A percentile compares a stretch with the other conserved stretches of the same genome.
Evolutionary conservation across 2,113 vertebrate species (phyloP).

Genomic region (Perognathus longimembris): DNA sequence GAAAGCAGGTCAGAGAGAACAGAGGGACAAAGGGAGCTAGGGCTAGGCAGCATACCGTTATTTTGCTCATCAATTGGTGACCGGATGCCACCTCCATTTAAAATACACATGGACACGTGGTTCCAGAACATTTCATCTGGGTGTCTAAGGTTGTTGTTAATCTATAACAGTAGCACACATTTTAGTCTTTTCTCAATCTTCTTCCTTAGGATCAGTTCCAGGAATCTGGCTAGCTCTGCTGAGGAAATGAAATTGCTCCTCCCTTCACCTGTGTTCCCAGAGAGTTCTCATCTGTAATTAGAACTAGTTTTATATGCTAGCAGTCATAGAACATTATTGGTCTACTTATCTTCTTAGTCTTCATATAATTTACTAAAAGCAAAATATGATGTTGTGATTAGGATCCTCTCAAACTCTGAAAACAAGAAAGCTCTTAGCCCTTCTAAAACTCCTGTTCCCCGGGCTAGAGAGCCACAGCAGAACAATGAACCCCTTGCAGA

Average conservation of each 20-base stretch:
- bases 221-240: background rate
- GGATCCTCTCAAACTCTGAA: background rate
- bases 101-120: constrained; percentile 93
- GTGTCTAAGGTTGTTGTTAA: constrained; percentile 89
- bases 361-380: background rate
- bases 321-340: background rate
- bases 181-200: constrained; percentile 5
- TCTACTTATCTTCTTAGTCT: background rate
- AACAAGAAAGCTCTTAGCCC: background rate
- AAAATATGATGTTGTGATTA: background rate
- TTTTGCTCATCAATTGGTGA: constrained; percentile 90
- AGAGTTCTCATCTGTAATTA: background rate
- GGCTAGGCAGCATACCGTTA: constrained; percentile 87
- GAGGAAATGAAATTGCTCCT: background rate
- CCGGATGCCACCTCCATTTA: constrained; percentile 92
- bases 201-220: background rate
- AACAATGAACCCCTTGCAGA: too few relatives aligned
- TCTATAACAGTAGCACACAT: constrained; percentile 83
- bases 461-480: background rate
- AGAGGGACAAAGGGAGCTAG: background rate
- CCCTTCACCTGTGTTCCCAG: background rate
- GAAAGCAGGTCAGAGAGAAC: background rate
- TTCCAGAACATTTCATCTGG: constrained; percentile 90
- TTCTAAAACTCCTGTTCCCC: background rate
- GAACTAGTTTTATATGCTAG: constrained; percentile 33